phyloP scores from a whole-genome alignment of 53 echinoderm and acorn worm genomes.

The Henricia sp. region DNA sequence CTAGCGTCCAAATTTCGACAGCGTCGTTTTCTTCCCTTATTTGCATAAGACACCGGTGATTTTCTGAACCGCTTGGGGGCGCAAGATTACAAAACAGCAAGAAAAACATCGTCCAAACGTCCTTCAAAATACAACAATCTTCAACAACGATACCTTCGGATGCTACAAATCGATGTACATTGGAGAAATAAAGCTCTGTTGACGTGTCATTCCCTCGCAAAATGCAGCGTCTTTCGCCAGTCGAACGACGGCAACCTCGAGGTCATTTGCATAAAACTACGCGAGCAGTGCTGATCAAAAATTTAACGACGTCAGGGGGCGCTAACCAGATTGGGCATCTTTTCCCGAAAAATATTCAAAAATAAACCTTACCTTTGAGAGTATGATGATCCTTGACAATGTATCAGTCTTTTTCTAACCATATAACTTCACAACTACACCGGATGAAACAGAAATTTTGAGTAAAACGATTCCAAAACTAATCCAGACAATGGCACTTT shows the following conservation, averaged over 20 bases:
- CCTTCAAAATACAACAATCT: neutral
- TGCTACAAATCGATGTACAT: conserved; percentile 1
- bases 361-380: conserved; percentile 50
- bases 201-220: conserved; percentile 11
- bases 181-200: neutral
- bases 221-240: conserved; percentile 1
- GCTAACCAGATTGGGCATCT: conserved; percentile 43
- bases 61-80: conserved; percentile 62
- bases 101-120: conserved; percentile 20
- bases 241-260: conserved; percentile 1
- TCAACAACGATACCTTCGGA: neutral
- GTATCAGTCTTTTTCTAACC: conserved; percentile 12
- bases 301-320: conserved; percentile 54
- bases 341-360: conserved; percentile 35
- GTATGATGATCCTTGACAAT: conserved; percentile 9
- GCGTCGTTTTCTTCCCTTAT: conserved; percentile 55
- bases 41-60: conserved; percentile 57
- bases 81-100: conserved; percentile 58
- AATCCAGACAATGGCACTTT: conserved; percentile 60
- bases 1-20: conserved; percentile 69
- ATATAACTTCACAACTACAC: neutral
- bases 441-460: conserved; percentile 40
- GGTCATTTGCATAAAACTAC: conserved; percentile 50
- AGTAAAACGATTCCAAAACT: conserved; percentile 39
- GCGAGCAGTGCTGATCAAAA: neutral